These are phyloP conservation scores for Ellobius talpinus DNA, from an alignment of 2,113 vertebrate species.

Conservation along the genomic window DNA sequence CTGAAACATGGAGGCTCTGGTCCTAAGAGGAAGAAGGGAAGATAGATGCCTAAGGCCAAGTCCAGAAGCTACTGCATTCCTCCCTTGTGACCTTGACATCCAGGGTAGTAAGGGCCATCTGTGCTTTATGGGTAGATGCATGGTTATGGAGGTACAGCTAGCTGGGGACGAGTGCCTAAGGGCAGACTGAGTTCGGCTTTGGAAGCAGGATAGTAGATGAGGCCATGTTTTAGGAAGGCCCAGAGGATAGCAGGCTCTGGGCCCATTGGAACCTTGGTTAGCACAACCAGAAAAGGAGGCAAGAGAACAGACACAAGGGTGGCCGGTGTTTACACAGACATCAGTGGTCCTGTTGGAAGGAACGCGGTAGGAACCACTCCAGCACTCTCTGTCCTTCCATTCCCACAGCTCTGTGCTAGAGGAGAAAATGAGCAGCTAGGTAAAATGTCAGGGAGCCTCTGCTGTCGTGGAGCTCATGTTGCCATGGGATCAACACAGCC, in stretches of 20 bases:
- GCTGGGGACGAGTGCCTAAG: neutral
- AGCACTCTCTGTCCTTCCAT: neutral
- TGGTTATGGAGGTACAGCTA: neutral
- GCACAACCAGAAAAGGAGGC: neutral
- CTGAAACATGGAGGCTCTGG: neutral
- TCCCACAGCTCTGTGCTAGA: neutral
- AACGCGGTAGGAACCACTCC: too few species aligned
- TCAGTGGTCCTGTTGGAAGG: neutral
- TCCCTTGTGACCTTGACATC: neutral
- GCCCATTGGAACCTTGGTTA: neutral
- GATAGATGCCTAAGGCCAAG: neutral
- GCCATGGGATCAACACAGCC: neutral
- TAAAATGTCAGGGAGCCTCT: neutral
- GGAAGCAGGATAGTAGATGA: neutral
- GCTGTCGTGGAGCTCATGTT: neutral
- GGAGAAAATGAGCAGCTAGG: neutral
- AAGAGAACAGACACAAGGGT: neutral
- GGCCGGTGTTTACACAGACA: neutral
- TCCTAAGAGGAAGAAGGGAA: neutral
- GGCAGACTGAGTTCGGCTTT: neutral
- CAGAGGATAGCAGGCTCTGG: neutral
- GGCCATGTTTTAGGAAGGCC: neutral
- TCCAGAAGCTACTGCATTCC: neutral
- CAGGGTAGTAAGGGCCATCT: too few species aligned
- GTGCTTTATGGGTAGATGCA: neutral